Percentiles rank a stretch among this genome's conserved stretches.
Conservation (phyloP, 1,140 invertebrate genomes). For the Lithobius niger region DNA sequence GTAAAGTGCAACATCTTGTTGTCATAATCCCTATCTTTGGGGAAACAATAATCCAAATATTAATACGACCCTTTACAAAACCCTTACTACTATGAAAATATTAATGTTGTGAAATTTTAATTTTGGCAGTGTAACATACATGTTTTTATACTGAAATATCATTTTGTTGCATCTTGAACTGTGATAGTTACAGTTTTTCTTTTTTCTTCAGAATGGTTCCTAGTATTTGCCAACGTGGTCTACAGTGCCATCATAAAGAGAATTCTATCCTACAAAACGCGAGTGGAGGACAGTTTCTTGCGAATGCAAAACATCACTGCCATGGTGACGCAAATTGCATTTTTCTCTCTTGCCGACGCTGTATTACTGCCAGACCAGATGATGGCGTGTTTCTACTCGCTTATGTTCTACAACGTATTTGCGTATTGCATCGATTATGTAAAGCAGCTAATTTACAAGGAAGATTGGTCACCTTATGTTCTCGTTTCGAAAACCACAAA, state of each 20-base stretch:
- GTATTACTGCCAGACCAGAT: slow-evolving; percentile 44
- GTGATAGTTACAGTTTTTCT: too few relatives aligned
- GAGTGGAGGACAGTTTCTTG: not conserved
- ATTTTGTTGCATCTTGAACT: too few relatives aligned
- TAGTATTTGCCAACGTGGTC: too few relatives aligned
- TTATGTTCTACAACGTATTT: slow-evolving; percentile 67
- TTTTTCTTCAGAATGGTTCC: too few relatives aligned
- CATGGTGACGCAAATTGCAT: slow-evolving; percentile 41
- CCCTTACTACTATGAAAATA: too few relatives aligned
- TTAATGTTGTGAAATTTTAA: too few relatives aligned
- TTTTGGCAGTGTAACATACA: too few relatives aligned
- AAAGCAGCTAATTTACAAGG: slow-evolving; percentile 50
- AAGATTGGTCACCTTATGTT: slow-evolving; percentile 59
- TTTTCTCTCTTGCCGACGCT: slow-evolving; percentile 54
- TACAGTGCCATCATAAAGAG: not conserved
- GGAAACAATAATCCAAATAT: too few relatives aligned
- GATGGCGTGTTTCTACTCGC: slow-evolving; percentile 53
- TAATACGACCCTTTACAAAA: too few relatives aligned
- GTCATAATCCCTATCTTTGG: too few relatives aligned
- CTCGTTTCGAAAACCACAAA: slow-evolving; percentile 53
- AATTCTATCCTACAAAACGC: not conserved
- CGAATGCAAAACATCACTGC: not conserved
- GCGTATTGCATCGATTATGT: slow-evolving; percentile 60
- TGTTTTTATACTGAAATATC: too few relatives aligned
- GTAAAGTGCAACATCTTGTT: too few relatives aligned